Evolutionary conservation across 1,140 invertebrate species (phyloP), one percentile per base, ranked within the genome.

Genomic region (Drosophila sproati): DNA sequence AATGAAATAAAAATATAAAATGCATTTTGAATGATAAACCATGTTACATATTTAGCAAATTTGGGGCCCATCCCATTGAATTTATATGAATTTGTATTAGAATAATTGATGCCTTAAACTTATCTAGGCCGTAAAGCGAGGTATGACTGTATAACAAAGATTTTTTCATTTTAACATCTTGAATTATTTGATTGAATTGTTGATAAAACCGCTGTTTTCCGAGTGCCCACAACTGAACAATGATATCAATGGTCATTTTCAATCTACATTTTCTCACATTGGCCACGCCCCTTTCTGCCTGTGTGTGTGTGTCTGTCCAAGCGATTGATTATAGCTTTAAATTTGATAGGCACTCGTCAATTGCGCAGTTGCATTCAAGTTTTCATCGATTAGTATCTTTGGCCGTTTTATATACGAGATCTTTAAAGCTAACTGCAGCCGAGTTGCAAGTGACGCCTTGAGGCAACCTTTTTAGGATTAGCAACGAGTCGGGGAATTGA

Each of bases 381-480:
- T 63, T 7, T 29, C 47, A 45, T 55, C 51, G 69, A 72, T 71
- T 50, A 56, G 41, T n/a, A 64, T 56, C 60, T 67, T 45, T 29
- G 4, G 32, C 34, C 32, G 54, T 45, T 37, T 45, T 51, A 41
- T 41, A 41, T 51, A 34, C 41, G 48, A 41, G 48, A 69, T 60
- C 10, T 57, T 72, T 66, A 45, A 8, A 29, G 31, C 7, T 43
- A 41, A 43, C 7, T 61, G 66, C 43, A 52, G 56, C 39, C 31
- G 43, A n/a, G 57, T 47, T 70, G 50, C 57, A 62, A 52, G 50
- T 62, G 66, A 20, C 66, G 60, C 51, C 66, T 70, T 74, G 66
- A 43, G 66, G 43, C n/a, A 35, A 41, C 55, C 66, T 48, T 68
- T 70, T 69, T 45, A 39, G 57, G 56, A 61, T 56, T 54, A 55